Evolutionary conservation across 35 echinoderm and acorn worm genomes (phyloP).

Genomic region (Nesometra sesokonis): DNA sequence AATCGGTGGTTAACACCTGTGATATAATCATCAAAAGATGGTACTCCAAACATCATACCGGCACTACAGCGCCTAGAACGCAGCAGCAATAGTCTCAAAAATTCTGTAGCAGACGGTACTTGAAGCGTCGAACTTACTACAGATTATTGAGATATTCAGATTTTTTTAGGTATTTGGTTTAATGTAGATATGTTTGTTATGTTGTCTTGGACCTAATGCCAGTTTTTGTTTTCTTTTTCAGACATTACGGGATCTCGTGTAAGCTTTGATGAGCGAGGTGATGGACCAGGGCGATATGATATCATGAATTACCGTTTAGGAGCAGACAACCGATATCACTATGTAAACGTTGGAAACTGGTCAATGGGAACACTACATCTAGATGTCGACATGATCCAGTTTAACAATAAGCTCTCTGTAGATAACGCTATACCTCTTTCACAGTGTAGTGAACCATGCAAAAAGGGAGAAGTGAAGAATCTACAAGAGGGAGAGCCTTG

Average conservation of each 20-base stretch:
- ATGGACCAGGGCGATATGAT: slow-evolving; percentile 91
- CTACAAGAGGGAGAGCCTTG: slow-evolving; percentile 66
- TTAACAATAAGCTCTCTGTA: slow-evolving; percentile 40
- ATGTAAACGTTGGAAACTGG: slow-evolving; percentile 74
- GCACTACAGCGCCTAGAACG: no score
- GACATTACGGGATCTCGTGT: slow-evolving; percentile 64
- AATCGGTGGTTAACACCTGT: no score
- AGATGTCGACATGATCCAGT: slow-evolving; percentile 16
- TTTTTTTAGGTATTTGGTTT: no score
- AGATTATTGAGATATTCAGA: no score
- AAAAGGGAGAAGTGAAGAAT: slow-evolving; percentile 64
- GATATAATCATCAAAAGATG: no score
- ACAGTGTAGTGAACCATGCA: slow-evolving; percentile 85
- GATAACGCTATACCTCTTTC: slow-evolving; percentile 32
- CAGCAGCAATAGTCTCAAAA: no score
- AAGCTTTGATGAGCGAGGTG: slow-evolving; percentile 69
- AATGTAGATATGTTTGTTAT: no score
- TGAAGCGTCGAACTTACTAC: no score
- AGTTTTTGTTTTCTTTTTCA: slow-evolving; percentile 19
- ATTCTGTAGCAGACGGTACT: no score
- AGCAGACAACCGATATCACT: slow-evolving; percentile 25
- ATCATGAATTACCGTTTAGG: slow-evolving; percentile 72
- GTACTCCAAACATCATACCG: no score
- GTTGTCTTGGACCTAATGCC: no score
- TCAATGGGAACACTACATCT: slow-evolving; percentile 28